Evolutionary conservation across 2,113 vertebrate genomes (phyloP), one percentile per base, ranked within the genome.

Genomic region (Platysteira castanea): DNA sequence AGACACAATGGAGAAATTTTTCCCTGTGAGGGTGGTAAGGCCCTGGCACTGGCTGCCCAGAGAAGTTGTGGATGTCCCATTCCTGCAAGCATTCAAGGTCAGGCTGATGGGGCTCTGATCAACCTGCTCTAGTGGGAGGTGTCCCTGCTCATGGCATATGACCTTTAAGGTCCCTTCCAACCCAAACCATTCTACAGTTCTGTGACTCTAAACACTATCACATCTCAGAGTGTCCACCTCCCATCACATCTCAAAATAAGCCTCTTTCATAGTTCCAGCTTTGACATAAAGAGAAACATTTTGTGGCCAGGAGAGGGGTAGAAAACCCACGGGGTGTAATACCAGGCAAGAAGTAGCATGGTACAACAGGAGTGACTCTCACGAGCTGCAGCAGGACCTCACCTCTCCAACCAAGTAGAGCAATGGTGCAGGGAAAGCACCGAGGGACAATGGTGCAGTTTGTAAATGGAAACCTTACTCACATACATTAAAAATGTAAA

Each of bases 341-440:
- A 31, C 8, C 37, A 49, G 30, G 20, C 49, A 69, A 53, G 56
- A 61, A 53, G 17, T 6, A 28, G 7, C 0, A 0, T 2, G 33
- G 56, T 61, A 35, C 46, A 53, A 44, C 5, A 54, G 39, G 19
- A 74, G 18, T 1, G 15, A 69, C 23, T 3, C 15, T 3, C 15
- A 4, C 0, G 1, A 79, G 23, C 1, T 26, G 33, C 13, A 1
- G 42, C 33, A 56, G 35, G 41, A n/a, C 9, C 31, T 67, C 20
- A 1, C 31, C 39, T 74, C 76, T 57, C 5, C 0, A 73, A 42
- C 18, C 50, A 56, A 20, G 28, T 0, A 22, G 0, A 39, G 41
- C 27, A 27, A 60, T n/a, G n/a, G n/a, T n/a, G n/a, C n/a, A n/a
- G n/a, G n/a, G n/a, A n/a, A n/a, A n/a, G n/a, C n/a, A n/a, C n/a